Conservation (phyloP, 2,797 vertebrate genomes). For the Alfaro cultratus region DNA sequence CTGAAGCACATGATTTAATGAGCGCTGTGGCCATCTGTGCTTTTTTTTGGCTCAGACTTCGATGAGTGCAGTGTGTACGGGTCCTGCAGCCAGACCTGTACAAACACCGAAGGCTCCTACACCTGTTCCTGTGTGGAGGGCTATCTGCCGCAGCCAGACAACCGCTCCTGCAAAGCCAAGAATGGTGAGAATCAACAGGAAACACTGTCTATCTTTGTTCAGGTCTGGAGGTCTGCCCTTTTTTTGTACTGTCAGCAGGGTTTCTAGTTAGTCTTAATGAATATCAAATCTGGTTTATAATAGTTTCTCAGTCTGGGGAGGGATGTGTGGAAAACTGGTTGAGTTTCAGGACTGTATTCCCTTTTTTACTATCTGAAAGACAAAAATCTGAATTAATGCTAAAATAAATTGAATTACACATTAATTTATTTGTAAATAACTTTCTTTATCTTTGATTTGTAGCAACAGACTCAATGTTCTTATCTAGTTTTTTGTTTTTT, state of each 20-base stretch:
- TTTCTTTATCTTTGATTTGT: not conserved
- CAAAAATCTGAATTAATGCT: not conserved
- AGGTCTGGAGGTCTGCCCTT: not conserved
- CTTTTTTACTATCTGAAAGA: not conserved
- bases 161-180: slow-evolving; percentile 97
- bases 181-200: slow-evolving; percentile 81
- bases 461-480: not conserved
- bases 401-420: not conserved
- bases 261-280: not conserved
- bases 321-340: not conserved
- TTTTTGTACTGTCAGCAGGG: not conserved
- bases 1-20: not conserved
- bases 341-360: not conserved
- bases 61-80: slow-evolving; percentile 93
- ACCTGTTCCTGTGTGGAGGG: slow-evolving; percentile 96
- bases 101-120: slow-evolving; percentile 91
- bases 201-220: not conserved
- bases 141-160: slow-evolving; percentile 93
- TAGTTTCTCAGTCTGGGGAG: not conserved
- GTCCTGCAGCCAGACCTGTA: slow-evolving; percentile 95
- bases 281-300: not conserved
- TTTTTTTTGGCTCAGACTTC: slow-evolving; percentile 83
- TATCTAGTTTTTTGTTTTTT: not conserved
- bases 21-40: slow-evolving; percentile 23
- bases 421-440: not conserved